These are phyloP conservation scores for Drosophila mimetica DNA, from an alignment of 2,888 invertebrate genomes.

Conservation along the genomic window DNA sequence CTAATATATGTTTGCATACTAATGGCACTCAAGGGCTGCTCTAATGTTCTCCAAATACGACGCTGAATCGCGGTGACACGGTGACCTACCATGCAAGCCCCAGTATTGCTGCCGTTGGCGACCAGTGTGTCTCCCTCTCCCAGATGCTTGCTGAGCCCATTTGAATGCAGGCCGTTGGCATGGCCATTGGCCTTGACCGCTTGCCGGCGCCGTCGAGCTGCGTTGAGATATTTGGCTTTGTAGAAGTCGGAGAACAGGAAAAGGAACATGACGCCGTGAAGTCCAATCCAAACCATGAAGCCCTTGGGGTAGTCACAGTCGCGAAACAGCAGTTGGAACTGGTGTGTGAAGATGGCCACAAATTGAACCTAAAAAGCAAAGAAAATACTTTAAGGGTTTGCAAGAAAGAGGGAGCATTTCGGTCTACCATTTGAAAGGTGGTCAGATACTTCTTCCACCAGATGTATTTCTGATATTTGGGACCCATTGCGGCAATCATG, in stretches of 20 bases:
- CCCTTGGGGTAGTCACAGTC: conserved; percentile 96
- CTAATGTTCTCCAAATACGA: conserved; percentile 33
- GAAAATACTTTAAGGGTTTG: not conserved
- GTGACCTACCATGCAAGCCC: conserved; percentile 89
- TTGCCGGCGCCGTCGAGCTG: conserved; percentile 61
- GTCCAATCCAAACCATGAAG: conserved; percentile 97
- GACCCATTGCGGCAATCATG: conserved; percentile 97
- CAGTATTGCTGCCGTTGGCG: conserved; percentile 82
- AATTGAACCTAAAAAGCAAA: conserved; percentile 91
- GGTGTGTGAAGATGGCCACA: conserved; percentile 95
- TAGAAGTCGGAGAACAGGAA: conserved; percentile 98
- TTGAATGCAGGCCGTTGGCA: conserved; percentile 61
- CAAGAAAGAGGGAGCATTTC: not conserved
- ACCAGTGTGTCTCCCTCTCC: conserved; percentile 53
- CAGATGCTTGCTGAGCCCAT: conserved; percentile 60
- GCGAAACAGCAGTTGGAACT: conserved; percentile 94
- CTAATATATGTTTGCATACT: conserved; percentile 52
- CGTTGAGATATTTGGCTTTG: conserved; percentile 90
- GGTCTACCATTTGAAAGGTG: conserved; percentile 94
- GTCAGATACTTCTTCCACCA: conserved; percentile 99
- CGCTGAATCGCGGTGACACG: not conserved
- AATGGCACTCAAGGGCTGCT: conserved; percentile 67
- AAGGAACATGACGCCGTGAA: conserved; percentile 96
- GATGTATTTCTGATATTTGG: conserved; percentile 95
- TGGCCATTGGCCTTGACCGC: conserved; percentile 69